Evolutionary conservation across 2,888 invertebrate genomes (phyloP), one percentile per base, ranked within the genome.

Genomic region (Bibio marci): DNA sequence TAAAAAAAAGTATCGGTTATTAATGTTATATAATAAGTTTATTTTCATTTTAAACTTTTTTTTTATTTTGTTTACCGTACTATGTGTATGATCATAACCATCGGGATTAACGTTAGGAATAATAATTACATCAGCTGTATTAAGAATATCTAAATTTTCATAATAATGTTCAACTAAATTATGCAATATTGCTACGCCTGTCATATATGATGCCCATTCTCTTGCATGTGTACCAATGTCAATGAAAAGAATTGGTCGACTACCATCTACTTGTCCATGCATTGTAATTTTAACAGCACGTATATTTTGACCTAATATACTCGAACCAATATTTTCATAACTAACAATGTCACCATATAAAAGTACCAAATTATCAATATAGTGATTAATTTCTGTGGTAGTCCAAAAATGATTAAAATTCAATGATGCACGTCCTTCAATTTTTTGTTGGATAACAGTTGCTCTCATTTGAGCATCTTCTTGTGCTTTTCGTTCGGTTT

Each of bases 51-150:
- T n/a, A n/a, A n/a, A n/a, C n/a, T n/a, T n/a, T n/a, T n/a, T n/a
- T n/a, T n/a, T n/a, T n/a, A n/a, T n/a, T n/a, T n/a, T n/a, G n/a
- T n/a, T 53, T 38, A 63, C 60, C 18, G 38, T 46, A 10, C 62
- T 64, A 45, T 69, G 69, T 1, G 70, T 63, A 52, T 63, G 76
- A 47, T 71, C 74, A 48, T 80, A 80, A 1, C 80, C 80, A 54
- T 81, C 80, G 13, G 80, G 78, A 54, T 81, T 81, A 13, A 71
- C 65, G 3, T 72, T 56, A 0, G 80, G 80, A 44, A 78, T 45
- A 17, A 76, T 58, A 46, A 73, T 68, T 72, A 76, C 79, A 50
- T 80, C 76, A 36, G 71, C 65, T 26, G 62, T 55, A 14, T 68
- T 57, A n/a, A 75, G 54, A 4, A 80, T 52, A 36, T 67, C 57